Percentiles rank a stretch among this genome's conserved stretches.
Conservation (phyloP, 2,113 vertebrate genomes). For the Apeltes quadracus region DNA sequence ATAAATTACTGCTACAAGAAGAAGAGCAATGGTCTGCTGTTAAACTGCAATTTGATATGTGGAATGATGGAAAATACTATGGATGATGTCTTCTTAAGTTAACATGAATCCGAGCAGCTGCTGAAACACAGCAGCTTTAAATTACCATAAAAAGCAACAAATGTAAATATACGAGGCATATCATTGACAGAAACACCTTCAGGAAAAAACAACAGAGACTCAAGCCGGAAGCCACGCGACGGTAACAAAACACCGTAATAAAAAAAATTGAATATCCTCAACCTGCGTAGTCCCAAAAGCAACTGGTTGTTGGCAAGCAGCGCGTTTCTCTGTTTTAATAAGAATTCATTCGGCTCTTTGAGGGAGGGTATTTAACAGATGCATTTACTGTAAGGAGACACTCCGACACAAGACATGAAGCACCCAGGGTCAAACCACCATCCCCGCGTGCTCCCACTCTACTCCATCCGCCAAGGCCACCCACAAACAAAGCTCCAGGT, state of each 20-base stretch:
- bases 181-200: background rate
- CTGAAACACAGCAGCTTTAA: background rate
- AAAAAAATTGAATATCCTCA: background rate
- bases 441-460: too few relatives aligned
- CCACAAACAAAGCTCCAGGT: too few relatives aligned
- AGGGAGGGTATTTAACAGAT: constrained; percentile 29
- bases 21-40: background rate
- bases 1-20: background rate
- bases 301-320: constrained; percentile 15
- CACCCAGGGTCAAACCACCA: too few relatives aligned
- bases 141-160: background rate
- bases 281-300: constrained; percentile 15
- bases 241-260: constrained; percentile 19
- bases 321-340: background rate
- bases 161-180: background rate
- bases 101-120: background rate
- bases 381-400: constrained; percentile 4
- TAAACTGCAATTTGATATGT: background rate
- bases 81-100: background rate
- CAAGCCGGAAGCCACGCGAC: background rate
- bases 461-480: too few relatives aligned
- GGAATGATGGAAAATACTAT: background rate
- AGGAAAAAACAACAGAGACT: constrained; percentile 6
- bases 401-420: too few relatives aligned
- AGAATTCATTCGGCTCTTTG: background rate